Evolutionary conservation across 2,797 vertebrate species (phyloP).

Genomic region (Pangasius mekongensis): DNA sequence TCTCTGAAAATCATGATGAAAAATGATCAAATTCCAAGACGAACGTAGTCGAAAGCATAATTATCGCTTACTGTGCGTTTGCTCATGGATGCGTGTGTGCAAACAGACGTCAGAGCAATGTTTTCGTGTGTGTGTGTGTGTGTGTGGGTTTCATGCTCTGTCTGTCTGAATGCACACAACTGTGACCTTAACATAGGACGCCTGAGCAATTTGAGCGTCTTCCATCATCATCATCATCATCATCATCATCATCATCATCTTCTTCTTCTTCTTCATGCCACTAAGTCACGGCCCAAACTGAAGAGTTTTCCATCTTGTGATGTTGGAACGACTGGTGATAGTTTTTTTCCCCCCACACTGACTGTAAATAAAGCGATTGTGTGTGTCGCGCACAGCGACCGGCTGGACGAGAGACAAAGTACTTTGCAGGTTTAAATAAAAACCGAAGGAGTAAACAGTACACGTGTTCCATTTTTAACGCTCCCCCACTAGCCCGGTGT

Average conservation of each 20-base stretch:
- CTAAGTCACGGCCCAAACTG: neutral
- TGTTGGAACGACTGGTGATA: neutral
- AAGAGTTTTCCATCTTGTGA: neutral
- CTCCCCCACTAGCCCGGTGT: neutral
- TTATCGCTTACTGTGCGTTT: conserved; percentile 36
- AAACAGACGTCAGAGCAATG: conserved; percentile 44
- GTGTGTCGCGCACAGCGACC: no score
- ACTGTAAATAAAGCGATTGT: no score
- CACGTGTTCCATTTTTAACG: no score
- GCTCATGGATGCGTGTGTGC: conserved; percentile 7
- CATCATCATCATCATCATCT: conserved; percentile 27
- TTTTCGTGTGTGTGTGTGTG: conserved; percentile 34
- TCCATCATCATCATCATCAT: conserved; percentile 65
- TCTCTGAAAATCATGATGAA: conserved; percentile 42
- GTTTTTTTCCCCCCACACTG: no score
- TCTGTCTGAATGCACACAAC: conserved; percentile 46
- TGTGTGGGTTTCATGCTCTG: conserved; percentile 36
- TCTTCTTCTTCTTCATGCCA: conserved; percentile 47
- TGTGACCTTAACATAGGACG: conserved; percentile 48
- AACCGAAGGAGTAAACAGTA: no score
- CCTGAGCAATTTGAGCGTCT: conserved; percentile 48
- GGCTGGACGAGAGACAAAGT: no score
- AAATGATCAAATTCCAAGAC: conserved; percentile 32
- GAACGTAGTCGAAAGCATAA: conserved; percentile 30
- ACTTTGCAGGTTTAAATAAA: neutral